Conservation (phyloP, 2,888 invertebrate species). For the Platycheirus rosarum region DNA sequence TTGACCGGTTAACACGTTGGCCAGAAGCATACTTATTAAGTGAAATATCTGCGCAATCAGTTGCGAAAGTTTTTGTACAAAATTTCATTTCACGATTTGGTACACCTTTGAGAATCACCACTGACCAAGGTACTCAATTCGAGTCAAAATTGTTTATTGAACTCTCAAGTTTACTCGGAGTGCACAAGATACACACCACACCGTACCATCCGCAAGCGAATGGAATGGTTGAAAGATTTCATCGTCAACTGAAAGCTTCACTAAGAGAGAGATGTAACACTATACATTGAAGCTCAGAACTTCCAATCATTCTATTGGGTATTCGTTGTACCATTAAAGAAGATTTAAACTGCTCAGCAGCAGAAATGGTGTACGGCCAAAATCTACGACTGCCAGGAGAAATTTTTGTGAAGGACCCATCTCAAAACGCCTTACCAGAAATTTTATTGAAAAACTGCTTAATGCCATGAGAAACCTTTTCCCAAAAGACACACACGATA, state of each 20-base stretch:
- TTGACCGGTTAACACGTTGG: too few relatives aligned
- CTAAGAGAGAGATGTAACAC: conserved; percentile 8
- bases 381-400: too few relatives aligned
- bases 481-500: too few relatives aligned
- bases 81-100: conserved; percentile 62
- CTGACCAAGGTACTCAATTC: too few relatives aligned
- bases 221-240: conserved; percentile 42
- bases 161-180: conserved; percentile 22
- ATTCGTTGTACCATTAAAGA: not conserved
- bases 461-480: too few relatives aligned
- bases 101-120: too few relatives aligned
- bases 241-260: conserved; percentile 38
- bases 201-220: conserved; percentile 48
- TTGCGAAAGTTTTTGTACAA: conserved; percentile 46
- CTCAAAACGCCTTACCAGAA: too few relatives aligned
- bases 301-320: not conserved
- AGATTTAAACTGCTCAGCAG: not conserved
- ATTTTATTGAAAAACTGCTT: too few relatives aligned
- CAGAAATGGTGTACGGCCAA: not conserved
- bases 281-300: not conserved
- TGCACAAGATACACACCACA: conserved; percentile 11
- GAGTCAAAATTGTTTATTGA: conserved; percentile 45
- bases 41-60: too few relatives aligned
- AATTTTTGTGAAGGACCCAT: too few relatives aligned
- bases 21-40: too few relatives aligned